Evolutionary conservation across 2,888 invertebrate genomes (phyloP).

Genomic region (Drosophila ustulata): DNA sequence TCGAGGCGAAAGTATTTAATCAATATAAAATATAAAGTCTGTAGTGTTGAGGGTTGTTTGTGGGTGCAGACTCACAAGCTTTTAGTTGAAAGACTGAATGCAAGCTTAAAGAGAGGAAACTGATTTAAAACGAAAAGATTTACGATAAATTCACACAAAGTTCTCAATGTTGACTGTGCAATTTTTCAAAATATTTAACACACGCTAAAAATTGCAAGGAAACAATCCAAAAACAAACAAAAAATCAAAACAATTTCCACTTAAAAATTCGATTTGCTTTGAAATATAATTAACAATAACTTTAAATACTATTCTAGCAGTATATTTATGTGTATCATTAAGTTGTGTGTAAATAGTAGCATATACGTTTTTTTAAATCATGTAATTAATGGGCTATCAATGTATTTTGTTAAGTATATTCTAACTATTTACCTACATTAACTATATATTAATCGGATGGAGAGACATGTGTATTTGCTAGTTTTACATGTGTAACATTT

Average conservation of each 20-base stretch:
- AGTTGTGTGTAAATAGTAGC: slow-evolving; percentile 72
- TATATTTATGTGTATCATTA: slow-evolving; percentile 36
- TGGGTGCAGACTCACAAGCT: slow-evolving; percentile 27
- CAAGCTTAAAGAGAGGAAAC: slow-evolving; percentile 21
- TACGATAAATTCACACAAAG: slow-evolving; percentile 15
- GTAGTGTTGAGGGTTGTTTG: slow-evolving; percentile 8
- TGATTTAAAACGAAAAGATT: slow-evolving; percentile 2
- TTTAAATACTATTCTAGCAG: slow-evolving; percentile 8
- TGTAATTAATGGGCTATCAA: slow-evolving; percentile 54
- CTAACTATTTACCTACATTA: slow-evolving; percentile 12
- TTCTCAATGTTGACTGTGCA: slow-evolving; percentile 58
- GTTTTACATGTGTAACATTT: slow-evolving; percentile 58
- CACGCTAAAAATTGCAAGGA: slow-evolving; percentile 19
- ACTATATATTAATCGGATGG: slow-evolving; percentile 25
- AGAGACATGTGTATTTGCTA: slow-evolving; percentile 41
- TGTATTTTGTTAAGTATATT: slow-evolving; percentile 40
- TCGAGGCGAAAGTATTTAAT: slow-evolving; percentile 12
- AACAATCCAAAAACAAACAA: slow-evolving; percentile 28
- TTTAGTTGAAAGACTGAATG: slow-evolving; percentile 65
- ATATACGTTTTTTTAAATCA: slow-evolving; percentile 47
- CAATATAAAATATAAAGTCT: slow-evolving; percentile 3
- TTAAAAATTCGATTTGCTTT: slow-evolving; percentile 36
- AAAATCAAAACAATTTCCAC: slow-evolving; percentile 31
- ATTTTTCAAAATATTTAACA: slow-evolving; percentile 23
- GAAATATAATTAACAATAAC: slow-evolving; percentile 19